phyloP scores from a whole-genome alignment of 2,113 vertebrate genomes.

The Aspiorhynchus laticeps region DNA sequence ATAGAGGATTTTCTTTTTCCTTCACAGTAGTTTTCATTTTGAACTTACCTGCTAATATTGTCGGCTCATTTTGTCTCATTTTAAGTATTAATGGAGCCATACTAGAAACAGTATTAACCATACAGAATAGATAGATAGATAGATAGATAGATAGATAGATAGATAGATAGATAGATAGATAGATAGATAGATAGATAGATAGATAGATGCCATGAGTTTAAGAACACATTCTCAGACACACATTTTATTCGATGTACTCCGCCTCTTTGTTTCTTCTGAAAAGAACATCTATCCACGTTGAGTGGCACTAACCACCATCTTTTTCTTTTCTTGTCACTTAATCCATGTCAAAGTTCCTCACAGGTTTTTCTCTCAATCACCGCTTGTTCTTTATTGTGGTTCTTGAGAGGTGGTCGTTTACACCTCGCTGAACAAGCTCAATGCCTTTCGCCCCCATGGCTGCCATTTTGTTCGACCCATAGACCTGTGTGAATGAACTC shows the following conservation, averaged over 20 bases:
- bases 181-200: not conserved
- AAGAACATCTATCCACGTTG: constrained; percentile 9
- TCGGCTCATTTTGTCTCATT: no score
- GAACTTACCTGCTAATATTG: not conserved
- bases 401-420: constrained; percentile 68
- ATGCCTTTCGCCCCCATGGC: constrained; percentile 63
- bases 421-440: constrained; percentile 71
- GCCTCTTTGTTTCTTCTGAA: constrained; percentile 12
- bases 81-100: not conserved
- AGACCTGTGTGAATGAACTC: constrained; percentile 69
- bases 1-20: no score
- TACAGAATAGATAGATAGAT: not conserved
- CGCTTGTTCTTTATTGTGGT: constrained; percentile 53
- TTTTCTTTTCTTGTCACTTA: constrained; percentile 36
- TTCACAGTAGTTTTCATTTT: not conserved
- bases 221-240: not conserved
- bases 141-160: not conserved
- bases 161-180: not conserved
- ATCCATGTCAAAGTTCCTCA: constrained; percentile 46
- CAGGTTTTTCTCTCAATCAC: constrained; percentile 28
- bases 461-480: constrained; percentile 68
- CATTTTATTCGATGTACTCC: not conserved
- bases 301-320: constrained; percentile 25
- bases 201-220: not conserved
- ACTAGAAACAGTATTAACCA: not conserved